Conservation (phyloP, 1,140 invertebrate species). For the Ceratosolen solmsi region DNA sequence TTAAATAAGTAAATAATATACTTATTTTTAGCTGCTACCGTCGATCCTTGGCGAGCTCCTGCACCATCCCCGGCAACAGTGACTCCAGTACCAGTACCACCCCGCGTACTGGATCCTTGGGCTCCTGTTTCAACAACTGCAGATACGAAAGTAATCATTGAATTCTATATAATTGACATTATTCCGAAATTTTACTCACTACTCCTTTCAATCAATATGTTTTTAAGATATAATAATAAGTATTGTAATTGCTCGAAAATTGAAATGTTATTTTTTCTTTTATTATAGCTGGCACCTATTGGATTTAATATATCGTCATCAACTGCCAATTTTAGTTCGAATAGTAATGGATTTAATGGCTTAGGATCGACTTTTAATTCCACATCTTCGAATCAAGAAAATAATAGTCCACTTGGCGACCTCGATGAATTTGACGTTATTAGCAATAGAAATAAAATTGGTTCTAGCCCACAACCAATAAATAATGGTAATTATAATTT, state of each 20-base stretch:
- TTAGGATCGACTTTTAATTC: slow-evolving; percentile 64
- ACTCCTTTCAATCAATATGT: too few relatives aligned
- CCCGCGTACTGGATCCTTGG: slow-evolving; percentile 72
- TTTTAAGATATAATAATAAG: too few relatives aligned
- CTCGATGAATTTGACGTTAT: slow-evolving; percentile 89
- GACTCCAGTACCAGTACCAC: slow-evolving; percentile 56
- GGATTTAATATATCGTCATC: slow-evolving; percentile 66
- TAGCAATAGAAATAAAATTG: slow-evolving; percentile 78
- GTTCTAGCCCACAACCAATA: slow-evolving; percentile 66
- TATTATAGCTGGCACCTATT: slow-evolving; percentile 64
- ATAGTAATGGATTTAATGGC: slow-evolving; percentile 69
- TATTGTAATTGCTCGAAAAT: too few relatives aligned
- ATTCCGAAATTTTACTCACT: too few relatives aligned
- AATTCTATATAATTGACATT: not conserved
- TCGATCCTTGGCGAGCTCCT: slow-evolving; percentile 77
- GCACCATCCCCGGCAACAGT: slow-evolving; percentile 60
- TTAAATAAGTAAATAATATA: not conserved
- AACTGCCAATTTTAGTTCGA: slow-evolving; percentile 58
- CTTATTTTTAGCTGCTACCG: slow-evolving; percentile 60
- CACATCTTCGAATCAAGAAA: slow-evolving; percentile 62
- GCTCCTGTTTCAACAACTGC: slow-evolving; percentile 66
- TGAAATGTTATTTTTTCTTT: not conserved
- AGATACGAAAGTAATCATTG: slow-evolving; percentile 59
- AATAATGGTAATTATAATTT: slow-evolving; percentile 68
- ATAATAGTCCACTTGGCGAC: slow-evolving; percentile 79